These are phyloP conservation scores for Sarcophilus harrisii DNA, from an alignment of 2,797 vertebrate species.

Conservation along the genomic window DNA sequence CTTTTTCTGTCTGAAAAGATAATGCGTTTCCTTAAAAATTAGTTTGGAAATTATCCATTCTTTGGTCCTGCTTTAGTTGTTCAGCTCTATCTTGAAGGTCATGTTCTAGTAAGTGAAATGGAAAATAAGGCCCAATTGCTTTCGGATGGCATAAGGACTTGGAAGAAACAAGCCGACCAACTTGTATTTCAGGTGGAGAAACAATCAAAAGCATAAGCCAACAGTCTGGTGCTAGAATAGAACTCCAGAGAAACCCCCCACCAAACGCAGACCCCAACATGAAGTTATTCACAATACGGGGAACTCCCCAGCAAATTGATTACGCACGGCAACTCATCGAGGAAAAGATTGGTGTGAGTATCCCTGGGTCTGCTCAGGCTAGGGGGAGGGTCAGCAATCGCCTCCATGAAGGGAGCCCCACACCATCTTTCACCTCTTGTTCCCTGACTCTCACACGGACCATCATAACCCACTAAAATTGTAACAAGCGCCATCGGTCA, in stretches of 20 bases:
- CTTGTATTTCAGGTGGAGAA: slow-evolving; percentile 92
- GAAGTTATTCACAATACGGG: slow-evolving; percentile 98
- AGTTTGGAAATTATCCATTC: neutral
- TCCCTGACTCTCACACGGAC: neutral
- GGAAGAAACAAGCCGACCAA: slow-evolving; percentile 13
- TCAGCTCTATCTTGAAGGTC: neutral
- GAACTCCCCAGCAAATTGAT: slow-evolving; percentile 98
- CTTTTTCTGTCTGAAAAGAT: neutral
- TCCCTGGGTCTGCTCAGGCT: neutral
- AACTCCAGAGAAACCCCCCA: slow-evolving; percentile 98
- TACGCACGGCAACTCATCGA: slow-evolving; percentile 98
- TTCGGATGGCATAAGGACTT: neutral
- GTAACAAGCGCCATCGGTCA: neutral
- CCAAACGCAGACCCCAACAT: slow-evolving; percentile 98
- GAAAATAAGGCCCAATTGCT: slow-evolving; percentile 17
- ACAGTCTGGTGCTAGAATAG: slow-evolving; percentile 97
- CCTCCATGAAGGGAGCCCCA: too few species aligned
- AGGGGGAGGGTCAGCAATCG: too few species aligned
- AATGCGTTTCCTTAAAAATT: neutral
- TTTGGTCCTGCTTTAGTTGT: neutral
- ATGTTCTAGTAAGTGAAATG: neutral
- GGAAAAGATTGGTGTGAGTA: slow-evolving; percentile 97
- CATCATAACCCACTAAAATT: neutral
- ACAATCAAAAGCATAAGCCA: slow-evolving; percentile 99
- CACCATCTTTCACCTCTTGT: too few species aligned